Percentiles rank a stretch among this genome's conserved stretches.
Conservation (phyloP, 2,888 invertebrate species). For the Coelinius sp. region DNA sequence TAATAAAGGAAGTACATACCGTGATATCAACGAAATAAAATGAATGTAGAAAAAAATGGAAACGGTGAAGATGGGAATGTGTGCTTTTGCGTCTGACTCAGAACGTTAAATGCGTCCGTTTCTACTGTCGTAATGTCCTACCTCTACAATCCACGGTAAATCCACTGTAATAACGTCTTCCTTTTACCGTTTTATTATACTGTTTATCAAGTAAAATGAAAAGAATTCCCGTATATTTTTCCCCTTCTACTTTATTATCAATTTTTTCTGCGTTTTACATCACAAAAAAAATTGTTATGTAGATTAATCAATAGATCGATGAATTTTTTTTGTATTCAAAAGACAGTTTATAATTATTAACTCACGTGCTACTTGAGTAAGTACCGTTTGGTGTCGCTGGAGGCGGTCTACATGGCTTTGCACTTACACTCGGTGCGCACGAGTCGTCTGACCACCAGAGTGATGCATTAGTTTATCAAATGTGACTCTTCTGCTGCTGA, state of each 20-base stretch:
- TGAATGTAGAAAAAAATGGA: slow-evolving; percentile 11
- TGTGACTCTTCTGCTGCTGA: slow-evolving; percentile 30
- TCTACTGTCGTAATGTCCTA: slow-evolving; percentile 6
- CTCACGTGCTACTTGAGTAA: slow-evolving; percentile 16
- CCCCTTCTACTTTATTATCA: neutral
- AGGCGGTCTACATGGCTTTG: slow-evolving; percentile 45
- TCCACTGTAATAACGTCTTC: slow-evolving; percentile 3
- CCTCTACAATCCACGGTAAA: slow-evolving; percentile 2
- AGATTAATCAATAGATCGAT: neutral
- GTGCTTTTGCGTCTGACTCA: slow-evolving; percentile 14
- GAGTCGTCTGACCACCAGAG: slow-evolving; percentile 37
- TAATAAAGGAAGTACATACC: slow-evolving; percentile 36
- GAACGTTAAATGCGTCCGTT: slow-evolving; percentile 24
- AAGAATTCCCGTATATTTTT: neutral
- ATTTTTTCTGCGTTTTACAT: neutral
- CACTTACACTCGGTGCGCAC: slow-evolving; percentile 40
- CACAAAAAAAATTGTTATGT: neutral
- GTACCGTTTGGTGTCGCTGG: slow-evolving; percentile 25
- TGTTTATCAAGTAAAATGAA: neutral
- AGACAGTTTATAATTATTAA: slow-evolving; percentile 25
- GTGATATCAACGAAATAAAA: slow-evolving; percentile 7
- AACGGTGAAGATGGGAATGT: neutral
- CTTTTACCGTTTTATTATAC: neutral
- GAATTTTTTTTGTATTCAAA: neutral
- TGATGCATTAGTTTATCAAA: slow-evolving; percentile 46